Conservation (phyloP, 37 sponge, comb jelly and placozoan genomes). For the Geodia barretti region DNA sequence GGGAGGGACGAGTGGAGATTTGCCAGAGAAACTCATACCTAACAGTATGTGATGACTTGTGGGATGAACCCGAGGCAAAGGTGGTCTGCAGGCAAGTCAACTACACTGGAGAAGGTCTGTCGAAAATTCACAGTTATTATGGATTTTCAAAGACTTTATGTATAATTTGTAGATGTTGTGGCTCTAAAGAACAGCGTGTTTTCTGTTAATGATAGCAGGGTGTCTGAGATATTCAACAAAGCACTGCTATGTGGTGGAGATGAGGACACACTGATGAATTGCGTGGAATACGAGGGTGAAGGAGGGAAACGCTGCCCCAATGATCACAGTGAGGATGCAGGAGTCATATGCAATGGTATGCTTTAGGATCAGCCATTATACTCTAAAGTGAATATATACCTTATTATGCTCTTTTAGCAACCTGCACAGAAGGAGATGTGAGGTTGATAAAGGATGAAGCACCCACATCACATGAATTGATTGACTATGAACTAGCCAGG, state of each 20-base stretch:
- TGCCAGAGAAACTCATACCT: conserved; percentile 32
- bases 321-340: conserved; percentile 37
- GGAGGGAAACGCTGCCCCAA: neutral
- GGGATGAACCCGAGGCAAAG: conserved; percentile 24
- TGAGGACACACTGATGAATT: conserved; percentile 1
- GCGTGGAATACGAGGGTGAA: neutral
- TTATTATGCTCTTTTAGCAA: too few relatives aligned
- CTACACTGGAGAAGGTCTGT: neutral
- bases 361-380: too few relatives aligned
- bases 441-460: too few relatives aligned
- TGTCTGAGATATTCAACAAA: neutral
- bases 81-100: conserved; percentile 47
- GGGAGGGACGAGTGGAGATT: conserved; percentile 51
- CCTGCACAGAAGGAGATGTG: conserved; percentile 4
- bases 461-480: neutral
- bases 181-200: neutral
- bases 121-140: too few relatives aligned
- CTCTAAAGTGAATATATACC: too few relatives aligned
- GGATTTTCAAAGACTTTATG: neutral
- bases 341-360: conserved; percentile 25
- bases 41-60: conserved; percentile 56
- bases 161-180: neutral
- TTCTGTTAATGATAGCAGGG: neutral
- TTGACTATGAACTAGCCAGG: conserved; percentile 22
- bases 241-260: conserved; percentile 6